Conservation (phyloP, 1,140 invertebrate species). For the Oscheius sp. region DNA sequence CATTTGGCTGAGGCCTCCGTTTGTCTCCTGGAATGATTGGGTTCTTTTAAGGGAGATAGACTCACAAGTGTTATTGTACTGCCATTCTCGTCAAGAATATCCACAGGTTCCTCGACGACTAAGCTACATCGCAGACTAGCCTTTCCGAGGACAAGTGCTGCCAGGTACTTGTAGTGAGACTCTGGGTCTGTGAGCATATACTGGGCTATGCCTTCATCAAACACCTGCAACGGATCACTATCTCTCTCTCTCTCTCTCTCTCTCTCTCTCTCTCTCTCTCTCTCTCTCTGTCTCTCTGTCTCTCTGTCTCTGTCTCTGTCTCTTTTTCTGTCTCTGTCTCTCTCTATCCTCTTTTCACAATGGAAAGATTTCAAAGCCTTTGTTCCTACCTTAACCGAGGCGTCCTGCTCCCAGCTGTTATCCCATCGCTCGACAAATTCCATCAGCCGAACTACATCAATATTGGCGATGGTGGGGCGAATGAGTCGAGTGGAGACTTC, state of each 20-base stretch:
- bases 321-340: too few species aligned
- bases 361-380: background rate
- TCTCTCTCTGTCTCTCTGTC: background rate
- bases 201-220: constrained; percentile 43
- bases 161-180: constrained; percentile 41
- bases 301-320: too few species aligned
- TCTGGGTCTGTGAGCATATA: constrained; percentile 37
- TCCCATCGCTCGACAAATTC: constrained; percentile 37
- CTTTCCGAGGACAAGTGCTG: constrained; percentile 36
- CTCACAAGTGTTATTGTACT: constrained; percentile 29
- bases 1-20: background rate
- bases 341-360: too few species aligned
- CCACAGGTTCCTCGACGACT: constrained; percentile 33
- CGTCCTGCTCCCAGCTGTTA: constrained; percentile 39
- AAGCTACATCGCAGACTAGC: constrained; percentile 40
- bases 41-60: background rate
- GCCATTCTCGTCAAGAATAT: constrained; percentile 33
- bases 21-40: background rate
- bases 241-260: background rate
- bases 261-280: background rate
- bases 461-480: constrained; percentile 36
- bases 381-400: constrained; percentile 19
- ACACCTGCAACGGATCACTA: constrained; percentile 23
- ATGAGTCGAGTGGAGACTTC: constrained; percentile 46
- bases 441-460: constrained; percentile 31